Evolutionary conservation across 37 sponge, comb jelly and placozoan species (phyloP).

Genomic region (Oscarella lobularis): DNA sequence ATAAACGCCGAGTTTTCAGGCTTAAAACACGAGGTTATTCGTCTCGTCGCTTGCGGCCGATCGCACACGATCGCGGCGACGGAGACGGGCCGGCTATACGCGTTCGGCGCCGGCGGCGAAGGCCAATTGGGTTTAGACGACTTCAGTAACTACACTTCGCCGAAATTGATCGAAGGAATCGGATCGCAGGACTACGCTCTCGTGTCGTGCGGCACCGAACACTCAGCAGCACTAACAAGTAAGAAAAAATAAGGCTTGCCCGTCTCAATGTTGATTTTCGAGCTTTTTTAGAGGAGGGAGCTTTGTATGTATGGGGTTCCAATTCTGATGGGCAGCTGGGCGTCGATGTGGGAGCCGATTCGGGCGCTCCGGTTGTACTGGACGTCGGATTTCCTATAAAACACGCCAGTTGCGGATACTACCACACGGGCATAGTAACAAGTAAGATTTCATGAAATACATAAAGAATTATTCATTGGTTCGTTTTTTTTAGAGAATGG

Average conservation of each 20-base stretch:
- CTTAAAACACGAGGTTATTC: not conserved
- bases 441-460: too few species aligned
- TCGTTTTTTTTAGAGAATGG: not conserved
- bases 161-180: not conserved
- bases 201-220: not conserved
- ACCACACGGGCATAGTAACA: not conserved
- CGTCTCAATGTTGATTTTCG: not conserved
- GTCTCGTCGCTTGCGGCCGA: not conserved
- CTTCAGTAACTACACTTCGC: not conserved
- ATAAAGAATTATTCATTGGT: too few species aligned
- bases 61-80: not conserved
- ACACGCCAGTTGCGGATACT: not conserved
- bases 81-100: not conserved
- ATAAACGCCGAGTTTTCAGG: too few species aligned
- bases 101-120: not conserved
- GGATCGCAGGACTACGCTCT: not conserved
- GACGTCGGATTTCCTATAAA: not conserved
- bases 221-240: slow-evolving; percentile 2
- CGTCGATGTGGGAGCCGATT: not conserved
- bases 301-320: not conserved
- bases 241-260: not conserved
- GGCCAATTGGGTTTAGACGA: not conserved
- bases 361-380: not conserved
- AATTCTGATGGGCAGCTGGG: not conserved
- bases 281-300: not conserved